phyloP scores from a whole-genome alignment of 2,113 vertebrate genomes.

The Anoplopoma fimbria region DNA sequence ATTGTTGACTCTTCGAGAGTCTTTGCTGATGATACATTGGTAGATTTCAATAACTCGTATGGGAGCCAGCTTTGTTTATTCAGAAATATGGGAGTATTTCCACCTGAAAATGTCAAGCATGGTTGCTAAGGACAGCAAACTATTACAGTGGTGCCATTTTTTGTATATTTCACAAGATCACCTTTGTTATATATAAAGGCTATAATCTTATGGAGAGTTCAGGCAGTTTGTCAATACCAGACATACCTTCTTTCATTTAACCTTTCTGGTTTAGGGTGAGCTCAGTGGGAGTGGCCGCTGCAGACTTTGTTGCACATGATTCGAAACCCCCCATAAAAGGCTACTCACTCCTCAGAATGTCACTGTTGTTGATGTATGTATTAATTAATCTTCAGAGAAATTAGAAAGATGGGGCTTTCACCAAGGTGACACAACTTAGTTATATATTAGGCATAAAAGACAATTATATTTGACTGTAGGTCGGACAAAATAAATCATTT shows the following conservation, averaged over 20 bases:
- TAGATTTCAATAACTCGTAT: background rate
- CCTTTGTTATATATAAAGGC: background rate
- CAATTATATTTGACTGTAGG: background rate
- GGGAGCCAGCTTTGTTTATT: background rate
- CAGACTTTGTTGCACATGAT: conserved; percentile 18
- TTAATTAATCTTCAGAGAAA: background rate
- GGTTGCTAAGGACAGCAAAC: background rate
- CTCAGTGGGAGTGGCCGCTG: conserved; percentile 21
- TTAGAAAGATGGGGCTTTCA: background rate
- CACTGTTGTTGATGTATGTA: background rate
- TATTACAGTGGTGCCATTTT: background rate
- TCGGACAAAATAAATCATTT: background rate
- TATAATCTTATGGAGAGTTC: background rate
- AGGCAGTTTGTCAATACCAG: background rate
- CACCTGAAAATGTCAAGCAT: background rate
- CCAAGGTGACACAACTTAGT: background rate
- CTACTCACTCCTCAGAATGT: background rate
- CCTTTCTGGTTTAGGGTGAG: conserved; percentile 17
- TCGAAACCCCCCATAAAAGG: background rate
- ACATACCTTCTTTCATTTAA: background rate
- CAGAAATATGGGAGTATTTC: background rate
- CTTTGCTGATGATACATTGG: background rate
- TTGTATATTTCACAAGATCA: background rate
- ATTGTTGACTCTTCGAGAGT: too few relatives aligned
- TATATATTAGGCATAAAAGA: background rate